A percentile compares a stretch with the other conserved stretches of the same genome.
phyloP scores from a whole-genome alignment of 2,113 vertebrate species.

The Phodopus roborovskii region DNA sequence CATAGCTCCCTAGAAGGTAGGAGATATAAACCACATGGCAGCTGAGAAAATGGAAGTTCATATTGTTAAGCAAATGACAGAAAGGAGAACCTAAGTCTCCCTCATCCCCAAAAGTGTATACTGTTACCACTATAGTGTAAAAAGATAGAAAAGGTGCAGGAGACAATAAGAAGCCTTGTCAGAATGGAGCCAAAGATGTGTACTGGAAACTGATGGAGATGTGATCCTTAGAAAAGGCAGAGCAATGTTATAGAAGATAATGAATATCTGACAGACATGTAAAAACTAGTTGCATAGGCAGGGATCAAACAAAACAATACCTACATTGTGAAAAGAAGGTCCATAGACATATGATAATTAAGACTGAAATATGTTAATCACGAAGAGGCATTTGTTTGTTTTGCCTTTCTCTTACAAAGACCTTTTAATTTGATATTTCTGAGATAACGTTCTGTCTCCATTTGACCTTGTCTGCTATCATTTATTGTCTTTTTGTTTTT shows the following conservation, averaged over 20 bases:
- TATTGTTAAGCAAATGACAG: constrained; percentile 42
- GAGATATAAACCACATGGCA: not conserved
- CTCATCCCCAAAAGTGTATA: not conserved
- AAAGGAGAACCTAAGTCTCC: constrained; percentile 8
- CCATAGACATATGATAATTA: constrained; percentile 25
- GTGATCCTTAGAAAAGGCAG: constrained; percentile 1
- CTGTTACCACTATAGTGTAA: constrained; percentile 8
- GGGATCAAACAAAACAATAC: not conserved
- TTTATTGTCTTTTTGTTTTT: constrained; percentile 50
- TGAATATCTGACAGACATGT: constrained; percentile 37
- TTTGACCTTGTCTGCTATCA: constrained; percentile 53
- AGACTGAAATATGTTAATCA: not conserved
- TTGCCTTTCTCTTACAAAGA: constrained; percentile 51
- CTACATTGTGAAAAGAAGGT: constrained; percentile 23
- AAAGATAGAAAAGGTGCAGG: not conserved
- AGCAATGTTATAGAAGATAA: constrained; percentile 18
- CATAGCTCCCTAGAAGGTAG: constrained; percentile 12
- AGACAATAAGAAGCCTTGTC: not conserved
- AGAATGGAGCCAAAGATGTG: not conserved
- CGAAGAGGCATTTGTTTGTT: not conserved
- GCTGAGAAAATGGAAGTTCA: constrained; percentile 5
- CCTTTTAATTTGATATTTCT: constrained; percentile 23
- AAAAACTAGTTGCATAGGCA: not conserved
- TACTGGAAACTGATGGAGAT: constrained; percentile 11
- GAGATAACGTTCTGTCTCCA: not conserved